Conservation (phyloP, 2,113 vertebrate genomes). For the Climacteris rufus region DNA sequence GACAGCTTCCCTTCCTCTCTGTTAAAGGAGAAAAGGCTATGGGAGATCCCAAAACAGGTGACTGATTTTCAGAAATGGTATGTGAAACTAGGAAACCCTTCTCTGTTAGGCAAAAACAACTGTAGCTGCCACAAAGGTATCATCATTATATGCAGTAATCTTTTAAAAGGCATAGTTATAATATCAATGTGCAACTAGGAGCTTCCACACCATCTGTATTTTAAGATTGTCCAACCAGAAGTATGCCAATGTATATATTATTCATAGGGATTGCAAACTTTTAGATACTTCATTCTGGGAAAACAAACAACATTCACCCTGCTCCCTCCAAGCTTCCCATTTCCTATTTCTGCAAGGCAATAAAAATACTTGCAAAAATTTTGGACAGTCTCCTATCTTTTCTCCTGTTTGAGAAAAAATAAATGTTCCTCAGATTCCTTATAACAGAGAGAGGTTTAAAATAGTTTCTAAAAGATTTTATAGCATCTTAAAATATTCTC, state of each 20-base stretch:
- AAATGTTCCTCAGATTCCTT: conserved; percentile 49
- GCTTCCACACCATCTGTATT: neutral
- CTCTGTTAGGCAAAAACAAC: neutral
- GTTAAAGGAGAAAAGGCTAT: neutral
- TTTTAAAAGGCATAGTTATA: neutral
- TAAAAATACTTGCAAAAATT: conserved; percentile 56
- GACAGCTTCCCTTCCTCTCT: neutral
- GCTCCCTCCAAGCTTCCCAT: neutral
- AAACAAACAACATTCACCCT: neutral
- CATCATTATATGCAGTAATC: neutral
- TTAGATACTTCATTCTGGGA: neutral
- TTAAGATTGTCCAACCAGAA: neutral
- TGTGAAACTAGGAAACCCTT: neutral
- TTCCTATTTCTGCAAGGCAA: conserved; percentile 26
- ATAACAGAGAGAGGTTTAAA: conserved; percentile 46
- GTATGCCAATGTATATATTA: neutral
- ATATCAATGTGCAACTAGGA: neutral
- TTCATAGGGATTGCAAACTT: conserved; percentile 1
- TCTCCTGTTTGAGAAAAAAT: conserved; percentile 38
- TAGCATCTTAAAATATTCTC: conserved; percentile 70
- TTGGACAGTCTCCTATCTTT: conserved; percentile 52
- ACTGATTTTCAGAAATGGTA: neutral
- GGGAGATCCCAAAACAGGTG: neutral
- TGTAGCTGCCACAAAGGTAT: neutral
- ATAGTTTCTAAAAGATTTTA: conserved; percentile 71